Conservation (phyloP, 2,888 invertebrate genomes). For the Sinhomidia bicolor region DNA sequence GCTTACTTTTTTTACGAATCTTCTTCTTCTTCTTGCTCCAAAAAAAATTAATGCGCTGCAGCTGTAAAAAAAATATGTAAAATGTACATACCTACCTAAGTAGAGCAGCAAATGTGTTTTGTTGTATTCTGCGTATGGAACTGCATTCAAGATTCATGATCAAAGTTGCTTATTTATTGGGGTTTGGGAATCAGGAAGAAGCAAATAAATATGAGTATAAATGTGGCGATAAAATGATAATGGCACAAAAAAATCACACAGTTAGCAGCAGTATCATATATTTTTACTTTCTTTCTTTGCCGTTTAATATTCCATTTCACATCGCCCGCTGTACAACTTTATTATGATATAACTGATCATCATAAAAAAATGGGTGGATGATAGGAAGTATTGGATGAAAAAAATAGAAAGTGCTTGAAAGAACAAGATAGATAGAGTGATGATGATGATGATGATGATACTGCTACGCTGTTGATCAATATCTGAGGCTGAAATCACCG, state of each 20-base stretch:
- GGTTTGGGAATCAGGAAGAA: constrained; percentile 20
- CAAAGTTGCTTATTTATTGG: not conserved
- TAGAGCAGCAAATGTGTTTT: too few relatives aligned
- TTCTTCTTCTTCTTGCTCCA: not conserved
- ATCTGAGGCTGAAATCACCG: constrained; percentile 10
- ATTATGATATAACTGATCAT: too few relatives aligned
- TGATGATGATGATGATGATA: not conserved
- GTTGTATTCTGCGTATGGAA: not conserved
- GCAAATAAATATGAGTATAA: constrained; percentile 14
- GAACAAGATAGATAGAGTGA: constrained; percentile 32
- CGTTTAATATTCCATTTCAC: too few relatives aligned
- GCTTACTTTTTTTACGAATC: not conserved
- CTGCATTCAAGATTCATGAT: constrained; percentile 1
- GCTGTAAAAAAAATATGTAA: not conserved
- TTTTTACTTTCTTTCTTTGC: too few relatives aligned
- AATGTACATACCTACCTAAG: too few relatives aligned
- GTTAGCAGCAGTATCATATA: too few relatives aligned
- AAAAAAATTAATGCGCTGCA: constrained; percentile 1
- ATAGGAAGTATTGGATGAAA: too few relatives aligned
- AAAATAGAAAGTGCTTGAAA: constrained; percentile 49
- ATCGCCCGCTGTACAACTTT: too few relatives aligned
- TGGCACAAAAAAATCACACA: too few relatives aligned
- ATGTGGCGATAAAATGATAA: not conserved
- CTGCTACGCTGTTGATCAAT: not conserved
- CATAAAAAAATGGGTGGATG: too few relatives aligned